These are phyloP conservation scores for Muscidifurax raptorellus DNA, from an alignment of 1,140 invertebrate genomes.

Conservation along the genomic window DNA sequence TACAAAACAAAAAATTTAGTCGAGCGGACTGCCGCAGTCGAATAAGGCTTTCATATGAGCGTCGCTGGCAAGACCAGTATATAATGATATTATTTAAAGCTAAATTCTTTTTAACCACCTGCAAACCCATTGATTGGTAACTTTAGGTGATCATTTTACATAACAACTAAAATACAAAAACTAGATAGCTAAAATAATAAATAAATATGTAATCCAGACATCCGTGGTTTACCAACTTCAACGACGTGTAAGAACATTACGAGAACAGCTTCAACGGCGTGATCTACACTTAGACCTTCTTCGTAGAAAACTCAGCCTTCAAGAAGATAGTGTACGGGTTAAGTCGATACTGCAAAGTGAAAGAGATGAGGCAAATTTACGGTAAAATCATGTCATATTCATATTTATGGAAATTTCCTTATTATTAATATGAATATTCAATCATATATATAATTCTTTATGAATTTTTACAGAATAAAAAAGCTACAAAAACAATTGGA, in stretches of 20 bases:
- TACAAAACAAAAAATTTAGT: too few species aligned
- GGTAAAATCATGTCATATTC: conserved; percentile 75
- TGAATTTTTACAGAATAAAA: neutral
- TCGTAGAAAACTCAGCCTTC: conserved; percentile 88
- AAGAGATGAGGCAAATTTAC: conserved; percentile 84
- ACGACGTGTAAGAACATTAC: conserved; percentile 84
- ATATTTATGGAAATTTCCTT: neutral
- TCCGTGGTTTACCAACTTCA: conserved; percentile 90
- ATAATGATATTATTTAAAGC: too few species aligned
- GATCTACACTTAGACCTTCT: conserved; percentile 93
- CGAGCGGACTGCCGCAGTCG: too few species aligned
- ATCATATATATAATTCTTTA: neutral
- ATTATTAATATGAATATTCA: neutral
- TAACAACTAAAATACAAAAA: too few species aligned
- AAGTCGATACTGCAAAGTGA: conserved; percentile 81
- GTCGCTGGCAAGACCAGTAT: too few species aligned
- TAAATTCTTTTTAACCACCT: too few species aligned
- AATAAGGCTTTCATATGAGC: too few species aligned
- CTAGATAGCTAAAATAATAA: too few species aligned
- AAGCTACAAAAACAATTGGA: conserved; percentile 20
- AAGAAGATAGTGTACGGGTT: conserved; percentile 84
- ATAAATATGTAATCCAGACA: conserved; percentile 75
- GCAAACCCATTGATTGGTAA: too few species aligned
- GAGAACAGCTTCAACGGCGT: conserved; percentile 92
- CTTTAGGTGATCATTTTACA: too few species aligned